Percentiles rank a stretch among this genome's conserved stretches.
Conservation (phyloP, 2,113 vertebrate species). For the Alaudala cheleensis region DNA sequence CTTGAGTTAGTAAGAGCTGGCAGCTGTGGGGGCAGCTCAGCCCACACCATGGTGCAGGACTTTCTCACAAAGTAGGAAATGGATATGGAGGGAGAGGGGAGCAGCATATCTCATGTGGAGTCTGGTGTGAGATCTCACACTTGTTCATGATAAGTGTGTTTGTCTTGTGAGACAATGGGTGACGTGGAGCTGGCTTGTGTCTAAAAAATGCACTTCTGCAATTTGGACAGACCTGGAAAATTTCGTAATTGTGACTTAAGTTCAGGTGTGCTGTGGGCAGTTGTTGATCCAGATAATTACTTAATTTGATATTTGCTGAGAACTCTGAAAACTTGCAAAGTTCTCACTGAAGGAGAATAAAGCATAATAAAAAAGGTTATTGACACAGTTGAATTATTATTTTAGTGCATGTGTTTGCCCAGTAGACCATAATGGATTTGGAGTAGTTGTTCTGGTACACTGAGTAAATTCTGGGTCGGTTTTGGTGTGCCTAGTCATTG, state of each 20-base stretch:
- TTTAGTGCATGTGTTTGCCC: conserved; percentile 49
- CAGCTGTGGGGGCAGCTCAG: not conserved
- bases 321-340: not conserved
- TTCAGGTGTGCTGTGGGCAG: not conserved
- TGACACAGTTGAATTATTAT: conserved; percentile 43
- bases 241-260: not conserved
- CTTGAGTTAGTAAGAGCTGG: not conserved
- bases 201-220: not conserved
- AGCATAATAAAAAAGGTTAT: not conserved
- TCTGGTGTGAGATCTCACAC: not conserved
- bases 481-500: conserved; percentile 40
- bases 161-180: not conserved
- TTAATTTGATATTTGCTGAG: not conserved
- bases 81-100: not conserved
- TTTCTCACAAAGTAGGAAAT: not conserved
- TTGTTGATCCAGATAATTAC: not conserved
- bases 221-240: not conserved
- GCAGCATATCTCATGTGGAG: not conserved
- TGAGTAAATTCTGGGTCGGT: conserved; percentile 42
- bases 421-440: conserved; percentile 59
- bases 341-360: not conserved
- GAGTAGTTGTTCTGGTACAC: conserved; percentile 58
- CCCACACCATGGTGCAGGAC: not conserved
- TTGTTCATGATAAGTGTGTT: not conserved
- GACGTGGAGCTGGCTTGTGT: not conserved